Evolutionary conservation across 2,888 invertebrate genomes (phyloP).

Genomic region (Monoplex corrugatus): DNA sequence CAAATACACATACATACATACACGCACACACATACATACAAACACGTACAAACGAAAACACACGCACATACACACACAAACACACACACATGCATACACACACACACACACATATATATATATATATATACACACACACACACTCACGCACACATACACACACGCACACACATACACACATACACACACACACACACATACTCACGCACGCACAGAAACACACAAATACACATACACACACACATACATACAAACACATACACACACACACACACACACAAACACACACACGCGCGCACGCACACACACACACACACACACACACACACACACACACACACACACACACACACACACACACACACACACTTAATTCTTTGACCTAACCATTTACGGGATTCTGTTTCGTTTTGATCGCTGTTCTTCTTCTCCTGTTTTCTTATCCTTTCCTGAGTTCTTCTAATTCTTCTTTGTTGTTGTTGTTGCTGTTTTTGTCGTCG

Average conservation of each 20-base stretch:
- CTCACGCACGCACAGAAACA: not conserved
- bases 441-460: no score
- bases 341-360: not conserved
- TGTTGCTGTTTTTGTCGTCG: no score
- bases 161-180: not conserved
- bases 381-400: no score
- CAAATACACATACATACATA: not conserved
- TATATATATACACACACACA: not conserved
- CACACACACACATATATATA: not conserved
- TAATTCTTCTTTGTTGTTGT: no score
- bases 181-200: slow-evolving; percentile 1
- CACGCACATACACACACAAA: not conserved
- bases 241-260: not conserved
- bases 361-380: no score
- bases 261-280: not conserved
- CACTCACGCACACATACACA: not conserved
- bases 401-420: no score
- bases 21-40: not conserved
- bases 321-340: not conserved
- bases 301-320: not conserved
- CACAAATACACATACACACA: not conserved
- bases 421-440: no score
- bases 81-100: not conserved
- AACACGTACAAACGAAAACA: not conserved
- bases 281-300: not conserved